phyloP scores from a whole-genome alignment of 2,888 invertebrate species.

The Aphelenchoides bicaudatus region DNA sequence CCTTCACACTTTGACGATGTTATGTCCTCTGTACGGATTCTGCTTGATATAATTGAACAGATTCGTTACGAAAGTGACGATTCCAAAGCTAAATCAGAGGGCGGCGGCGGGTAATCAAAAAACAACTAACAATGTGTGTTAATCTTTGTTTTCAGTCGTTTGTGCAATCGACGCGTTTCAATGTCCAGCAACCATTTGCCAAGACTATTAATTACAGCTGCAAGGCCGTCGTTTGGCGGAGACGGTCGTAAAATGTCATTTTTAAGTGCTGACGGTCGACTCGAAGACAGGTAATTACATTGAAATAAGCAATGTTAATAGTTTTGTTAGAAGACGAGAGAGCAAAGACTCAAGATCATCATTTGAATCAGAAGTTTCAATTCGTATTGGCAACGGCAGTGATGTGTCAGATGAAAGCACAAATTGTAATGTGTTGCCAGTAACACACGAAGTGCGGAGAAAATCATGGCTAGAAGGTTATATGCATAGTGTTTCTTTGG shows the following conservation, averaged over 20 bases:
- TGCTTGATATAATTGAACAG: conserved; percentile 57
- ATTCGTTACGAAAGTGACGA: conserved; percentile 55
- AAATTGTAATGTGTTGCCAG: conserved; percentile 19
- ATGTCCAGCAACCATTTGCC: conserved; percentile 57
- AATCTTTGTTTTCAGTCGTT: conserved; percentile 32
- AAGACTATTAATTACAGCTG: conserved; percentile 58
- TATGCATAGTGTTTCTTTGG: conserved; percentile 34
- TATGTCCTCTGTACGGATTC: conserved; percentile 49
- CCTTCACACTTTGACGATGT: conserved; percentile 59
- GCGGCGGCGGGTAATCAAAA: conserved; percentile 14
- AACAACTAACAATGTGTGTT: too few relatives aligned
- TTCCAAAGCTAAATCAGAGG: conserved; percentile 23
- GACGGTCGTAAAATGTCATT: conserved; percentile 58
- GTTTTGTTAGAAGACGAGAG: conserved; percentile 47
- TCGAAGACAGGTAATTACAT: conserved; percentile 53
- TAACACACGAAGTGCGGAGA: conserved; percentile 38
- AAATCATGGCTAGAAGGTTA: conserved; percentile 58
- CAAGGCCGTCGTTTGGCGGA: conserved; percentile 52
- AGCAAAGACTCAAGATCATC: conserved; percentile 51
- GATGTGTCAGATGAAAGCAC: conserved; percentile 41
- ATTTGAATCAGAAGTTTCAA: conserved; percentile 54
- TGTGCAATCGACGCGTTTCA: conserved; percentile 54
- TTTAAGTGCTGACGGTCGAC: conserved; percentile 56
- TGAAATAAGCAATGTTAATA: too few relatives aligned
- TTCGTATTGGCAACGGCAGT: conserved; percentile 48